Base-by-base conservation (phyloP, 2,888 invertebrate species). In the Diabrotica balteata region DNA sequence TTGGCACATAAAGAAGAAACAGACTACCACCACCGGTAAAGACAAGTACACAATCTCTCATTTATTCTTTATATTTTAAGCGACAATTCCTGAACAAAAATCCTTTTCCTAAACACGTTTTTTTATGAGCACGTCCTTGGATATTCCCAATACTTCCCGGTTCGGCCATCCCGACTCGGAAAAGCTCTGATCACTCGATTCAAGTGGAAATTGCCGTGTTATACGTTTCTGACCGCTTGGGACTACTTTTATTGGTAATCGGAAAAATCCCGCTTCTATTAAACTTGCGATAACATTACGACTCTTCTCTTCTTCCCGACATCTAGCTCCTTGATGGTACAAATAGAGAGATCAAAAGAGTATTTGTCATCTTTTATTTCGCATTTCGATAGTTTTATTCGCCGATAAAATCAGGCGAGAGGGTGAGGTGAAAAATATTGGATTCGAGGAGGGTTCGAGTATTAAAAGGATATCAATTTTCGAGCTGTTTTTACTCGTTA, bases 171-270 rank as follows among this genome's bases (percentile, higher is more conserved):
- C 78, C 76, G 76, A 72, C 76, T 76, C 77, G 76, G 77, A 76
- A 81, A 79, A 78, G 78, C 79, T 65, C 77, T 79, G 80, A 80
- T 80, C 81, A 81, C 74, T 80, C 81, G 80, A 82, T 82, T 80
- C 80, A 75, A 78, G 77, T 75, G 76, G 79, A 81, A 82, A 83
- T 82, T 82, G 83, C 80, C 81, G 80, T 80, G 82, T 82, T 82
- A 83, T 81, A 80, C 77, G 79, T 78, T 75, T 70, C 79, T 76
- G 80, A 78, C 78, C 81, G 75, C 77, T 72, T 72, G 80, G 80
- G 79, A 80, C 76, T 76, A 75, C 72, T 75, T 72, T 72, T 73
- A 69, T 70, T 69, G 70, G 72, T 63, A 67, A 68, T 68, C 65
- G 67, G 61, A 65, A 53, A 17, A 65, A 67, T 67, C 67, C 70